Percentiles rank a stretch among this genome's conserved stretches.
Evolutionary conservation across 2,113 vertebrate genomes (phyloP).

Genomic region (Pantherophis guttatus): DNA sequence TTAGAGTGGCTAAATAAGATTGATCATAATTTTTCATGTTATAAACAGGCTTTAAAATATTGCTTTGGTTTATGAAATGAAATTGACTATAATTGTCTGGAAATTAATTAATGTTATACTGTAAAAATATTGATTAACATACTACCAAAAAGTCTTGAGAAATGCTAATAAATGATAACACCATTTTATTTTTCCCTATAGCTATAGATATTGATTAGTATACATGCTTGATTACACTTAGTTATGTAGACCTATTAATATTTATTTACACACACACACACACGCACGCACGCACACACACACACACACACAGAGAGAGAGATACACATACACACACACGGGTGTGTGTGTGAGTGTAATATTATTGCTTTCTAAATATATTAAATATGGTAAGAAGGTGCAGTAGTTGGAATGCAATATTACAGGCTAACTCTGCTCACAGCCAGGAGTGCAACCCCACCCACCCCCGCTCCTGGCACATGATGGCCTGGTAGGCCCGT

Average conservation of each 20-base stretch:
- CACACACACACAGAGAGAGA: too few relatives aligned
- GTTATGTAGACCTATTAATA: not conserved
- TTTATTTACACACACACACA: too few relatives aligned
- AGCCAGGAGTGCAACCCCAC: not conserved
- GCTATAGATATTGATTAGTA: not conserved
- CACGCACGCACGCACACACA: too few relatives aligned
- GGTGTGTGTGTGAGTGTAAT: too few relatives aligned
- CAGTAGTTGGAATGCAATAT: not conserved
- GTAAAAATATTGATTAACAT: conserved; percentile 2
- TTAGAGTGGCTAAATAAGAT: not conserved
- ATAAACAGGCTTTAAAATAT: not conserved
- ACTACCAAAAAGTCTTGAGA: not conserved
- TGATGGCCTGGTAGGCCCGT: too few relatives aligned
- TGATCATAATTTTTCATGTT: not conserved
- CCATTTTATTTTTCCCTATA: not conserved
- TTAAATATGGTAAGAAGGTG: not conserved
- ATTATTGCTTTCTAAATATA: not conserved
- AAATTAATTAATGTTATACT: conserved; percentile 10
- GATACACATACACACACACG: too few relatives aligned
- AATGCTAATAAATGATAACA: not conserved
- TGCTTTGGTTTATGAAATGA: conserved; percentile 18
- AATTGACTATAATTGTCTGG: conserved; percentile 1
- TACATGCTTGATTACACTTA: not conserved
- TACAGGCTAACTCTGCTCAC: not conserved
- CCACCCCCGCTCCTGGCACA: too few relatives aligned